A percentile compares a stretch with the other conserved stretches of the same genome.
These are phyloP conservation scores for Grammomys surdaster DNA, from an alignment of 2,113 vertebrate species.

Conservation along the genomic window DNA sequence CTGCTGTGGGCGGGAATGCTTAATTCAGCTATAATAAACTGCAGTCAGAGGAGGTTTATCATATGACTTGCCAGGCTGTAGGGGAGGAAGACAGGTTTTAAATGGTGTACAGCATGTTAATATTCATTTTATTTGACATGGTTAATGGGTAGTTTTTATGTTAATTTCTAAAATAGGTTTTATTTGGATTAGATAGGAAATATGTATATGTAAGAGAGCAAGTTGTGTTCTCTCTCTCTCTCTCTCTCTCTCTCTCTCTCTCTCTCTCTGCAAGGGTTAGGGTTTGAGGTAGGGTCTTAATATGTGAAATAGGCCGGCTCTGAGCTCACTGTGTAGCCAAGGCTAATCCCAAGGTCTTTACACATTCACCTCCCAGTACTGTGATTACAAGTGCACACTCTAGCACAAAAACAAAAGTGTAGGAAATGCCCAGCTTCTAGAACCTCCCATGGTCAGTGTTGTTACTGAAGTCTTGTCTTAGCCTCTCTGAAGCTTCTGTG, in stretches of 20 bases:
- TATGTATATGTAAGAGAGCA: background rate
- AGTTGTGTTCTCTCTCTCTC: background rate
- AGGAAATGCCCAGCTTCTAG: background rate
- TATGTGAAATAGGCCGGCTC: background rate
- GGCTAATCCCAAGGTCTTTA: background rate
- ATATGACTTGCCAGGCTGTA: background rate
- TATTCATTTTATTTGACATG: background rate
- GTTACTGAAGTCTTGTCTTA: background rate
- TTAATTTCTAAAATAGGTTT: slow-evolving; percentile 25
- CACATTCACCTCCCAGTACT: background rate
- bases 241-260: background rate
- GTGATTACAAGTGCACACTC: background rate
- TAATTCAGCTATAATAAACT: background rate
- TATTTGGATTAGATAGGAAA: slow-evolving; percentile 38
- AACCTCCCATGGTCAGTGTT: background rate
- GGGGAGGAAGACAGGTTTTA: background rate
- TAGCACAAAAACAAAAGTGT: background rate
- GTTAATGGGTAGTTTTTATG: background rate
- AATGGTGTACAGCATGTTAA: background rate
- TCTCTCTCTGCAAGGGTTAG: too few relatives aligned
- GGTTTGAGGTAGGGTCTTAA: background rate
- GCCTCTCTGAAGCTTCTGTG: background rate
- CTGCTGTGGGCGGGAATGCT: background rate
- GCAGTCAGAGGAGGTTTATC: background rate
- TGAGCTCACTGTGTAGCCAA: background rate